Evolutionary conservation across 2,888 invertebrate genomes (phyloP).

Genomic region (Rhagonycha fulva): DNA sequence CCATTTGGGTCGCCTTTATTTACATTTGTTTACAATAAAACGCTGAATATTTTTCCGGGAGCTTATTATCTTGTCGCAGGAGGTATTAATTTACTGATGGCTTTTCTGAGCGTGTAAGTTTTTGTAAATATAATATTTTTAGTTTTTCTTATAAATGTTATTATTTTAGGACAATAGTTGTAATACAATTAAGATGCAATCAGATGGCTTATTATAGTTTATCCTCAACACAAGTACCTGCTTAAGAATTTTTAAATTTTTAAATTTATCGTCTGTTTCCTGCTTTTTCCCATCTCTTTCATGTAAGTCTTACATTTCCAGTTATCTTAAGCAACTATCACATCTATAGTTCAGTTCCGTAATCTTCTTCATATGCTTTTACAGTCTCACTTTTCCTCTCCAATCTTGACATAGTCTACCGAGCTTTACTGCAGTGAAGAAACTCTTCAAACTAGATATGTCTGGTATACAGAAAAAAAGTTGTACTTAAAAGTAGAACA

Average conservation of each 20-base stretch:
- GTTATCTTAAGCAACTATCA: too few relatives aligned
- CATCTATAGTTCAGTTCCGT: too few relatives aligned
- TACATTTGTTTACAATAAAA: slow-evolving; percentile 65
- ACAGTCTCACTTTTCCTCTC: too few relatives aligned
- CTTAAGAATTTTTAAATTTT: neutral
- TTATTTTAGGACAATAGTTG: neutral
- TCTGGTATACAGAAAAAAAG: too few relatives aligned
- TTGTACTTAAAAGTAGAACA: too few relatives aligned
- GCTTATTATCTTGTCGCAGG: slow-evolving; percentile 63
- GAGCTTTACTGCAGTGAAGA: too few relatives aligned
- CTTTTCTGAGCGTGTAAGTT: neutral
- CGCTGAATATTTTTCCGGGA: slow-evolving; percentile 62
- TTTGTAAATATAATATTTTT: neutral
- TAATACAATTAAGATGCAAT: neutral
- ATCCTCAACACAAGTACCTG: neutral
- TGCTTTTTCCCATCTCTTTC: too few relatives aligned
- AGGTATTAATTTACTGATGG: slow-evolving; percentile 23
- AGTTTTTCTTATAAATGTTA: neutral
- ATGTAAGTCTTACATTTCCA: too few relatives aligned
- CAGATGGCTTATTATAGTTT: neutral
- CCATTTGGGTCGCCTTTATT: slow-evolving; percentile 66
- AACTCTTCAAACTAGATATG: too few relatives aligned
- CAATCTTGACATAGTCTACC: too few relatives aligned
- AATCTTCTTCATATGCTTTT: too few relatives aligned
- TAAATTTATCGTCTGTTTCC: neutral